Evolutionary conservation across 2,888 invertebrate genomes (phyloP).

Genomic region (Drosophila kuntzei): DNA sequence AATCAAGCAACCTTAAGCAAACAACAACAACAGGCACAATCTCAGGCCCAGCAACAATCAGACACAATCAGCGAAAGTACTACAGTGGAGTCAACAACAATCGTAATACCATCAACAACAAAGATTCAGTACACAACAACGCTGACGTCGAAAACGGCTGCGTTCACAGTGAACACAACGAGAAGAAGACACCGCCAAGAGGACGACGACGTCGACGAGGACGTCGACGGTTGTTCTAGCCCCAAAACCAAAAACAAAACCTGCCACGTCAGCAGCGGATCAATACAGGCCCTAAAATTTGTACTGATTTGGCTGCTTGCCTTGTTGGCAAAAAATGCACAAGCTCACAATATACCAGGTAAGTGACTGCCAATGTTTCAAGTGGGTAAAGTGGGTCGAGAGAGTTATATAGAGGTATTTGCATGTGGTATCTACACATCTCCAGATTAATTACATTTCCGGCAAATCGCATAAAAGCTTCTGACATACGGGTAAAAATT

Average conservation of each 20-base stretch:
- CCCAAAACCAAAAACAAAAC: conserved; percentile 1
- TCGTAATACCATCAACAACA: conserved; percentile 50
- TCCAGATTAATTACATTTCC: conserved; percentile 36
- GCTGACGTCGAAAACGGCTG: conserved; percentile 52
- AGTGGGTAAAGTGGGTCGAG: background rate
- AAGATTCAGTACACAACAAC: conserved; percentile 45
- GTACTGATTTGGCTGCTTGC: conserved; percentile 81
- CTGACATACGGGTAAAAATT: conserved; percentile 5
- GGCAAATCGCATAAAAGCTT: conserved; percentile 19
- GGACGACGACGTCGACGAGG: conserved; percentile 56
- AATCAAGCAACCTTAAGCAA: conserved; percentile 56
- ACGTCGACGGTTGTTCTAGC: conserved; percentile 41
- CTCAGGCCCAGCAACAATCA: conserved; percentile 72
- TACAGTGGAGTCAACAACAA: conserved; percentile 36
- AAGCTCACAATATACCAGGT: conserved; percentile 86
- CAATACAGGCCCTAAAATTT: conserved; percentile 73
- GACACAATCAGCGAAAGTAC: conserved; percentile 51
- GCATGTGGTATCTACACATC: background rate
- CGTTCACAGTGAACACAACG: conserved; percentile 70
- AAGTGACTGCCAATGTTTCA: conserved; percentile 47
- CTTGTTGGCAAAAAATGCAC: conserved; percentile 81
- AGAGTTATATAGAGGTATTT: background rate
- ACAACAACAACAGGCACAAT: conserved; percentile 44
- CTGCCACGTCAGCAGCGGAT: conserved; percentile 44
- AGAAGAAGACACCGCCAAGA: conserved; percentile 52